Evolutionary conservation across 2,113 vertebrate species (phyloP).

Genomic region (Tragelaphus strepsiceros): DNA sequence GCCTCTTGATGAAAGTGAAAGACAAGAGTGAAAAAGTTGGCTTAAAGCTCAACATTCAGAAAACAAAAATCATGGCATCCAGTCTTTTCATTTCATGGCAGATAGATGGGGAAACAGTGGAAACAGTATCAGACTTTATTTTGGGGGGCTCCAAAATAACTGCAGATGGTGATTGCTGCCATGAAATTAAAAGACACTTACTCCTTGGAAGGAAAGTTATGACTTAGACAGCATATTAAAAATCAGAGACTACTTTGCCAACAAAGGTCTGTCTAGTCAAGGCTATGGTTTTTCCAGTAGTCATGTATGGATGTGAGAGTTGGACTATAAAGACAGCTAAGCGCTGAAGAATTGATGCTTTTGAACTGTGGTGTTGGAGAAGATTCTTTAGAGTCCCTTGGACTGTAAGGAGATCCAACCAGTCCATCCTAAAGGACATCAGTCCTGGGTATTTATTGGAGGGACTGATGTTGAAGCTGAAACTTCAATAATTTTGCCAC

Average conservation of each 20-base stretch:
- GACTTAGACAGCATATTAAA: neutral
- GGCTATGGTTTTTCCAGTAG: neutral
- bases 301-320: neutral
- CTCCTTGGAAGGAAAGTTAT: neutral
- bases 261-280: neutral
- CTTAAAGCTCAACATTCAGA: neutral
- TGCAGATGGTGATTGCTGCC: neutral
- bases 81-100: neutral
- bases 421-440: neutral
- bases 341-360: fast-evolving
- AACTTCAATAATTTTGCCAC: neutral
- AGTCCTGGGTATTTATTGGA: neutral
- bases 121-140: neutral
- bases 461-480: neutral
- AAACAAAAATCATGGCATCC: neutral
- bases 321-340: neutral
- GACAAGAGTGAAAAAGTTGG: neutral
- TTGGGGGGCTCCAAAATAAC: neutral
- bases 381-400: neutral
- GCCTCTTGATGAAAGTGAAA: neutral
- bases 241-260: neutral
- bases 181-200: neutral
- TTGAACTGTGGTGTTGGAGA: neutral
- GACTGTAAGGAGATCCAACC: neutral
- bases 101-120: neutral